Evolutionary conservation across 1,140 invertebrate genomes (phyloP).

Genomic region (Anthonomus grandis): DNA sequence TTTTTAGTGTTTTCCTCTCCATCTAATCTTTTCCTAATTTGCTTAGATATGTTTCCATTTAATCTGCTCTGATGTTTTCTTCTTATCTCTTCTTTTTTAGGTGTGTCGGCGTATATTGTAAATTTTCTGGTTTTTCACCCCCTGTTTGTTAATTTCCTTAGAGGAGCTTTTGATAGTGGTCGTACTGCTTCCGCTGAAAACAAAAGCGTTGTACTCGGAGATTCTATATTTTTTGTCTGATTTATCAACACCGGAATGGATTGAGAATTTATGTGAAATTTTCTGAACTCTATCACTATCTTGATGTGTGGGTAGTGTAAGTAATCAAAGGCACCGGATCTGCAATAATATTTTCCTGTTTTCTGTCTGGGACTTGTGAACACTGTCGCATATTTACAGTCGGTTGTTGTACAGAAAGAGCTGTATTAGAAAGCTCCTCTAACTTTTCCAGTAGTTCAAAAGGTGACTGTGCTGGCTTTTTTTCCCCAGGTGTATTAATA

Average conservation of each 20-base stretch:
- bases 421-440: too few relatives aligned
- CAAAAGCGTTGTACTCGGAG: too few relatives aligned
- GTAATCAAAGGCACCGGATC: neutral
- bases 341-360: constrained; percentile 2
- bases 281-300: neutral
- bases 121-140: neutral
- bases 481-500: too few relatives aligned
- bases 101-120: neutral
- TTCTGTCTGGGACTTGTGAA: neutral
- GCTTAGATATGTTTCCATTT: too few relatives aligned
- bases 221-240: neutral
- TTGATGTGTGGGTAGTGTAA: constrained; percentile 1
- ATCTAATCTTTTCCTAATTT: neutral
- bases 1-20: neutral
- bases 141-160: neutral
- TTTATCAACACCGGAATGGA: neutral
- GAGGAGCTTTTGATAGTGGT: neutral
- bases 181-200: neutral
- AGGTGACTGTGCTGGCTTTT: neutral
- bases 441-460: neutral
- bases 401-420: neutral
- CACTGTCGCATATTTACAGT: neutral
- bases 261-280: constrained; percentile 3
- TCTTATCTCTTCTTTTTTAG: neutral
- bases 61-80: neutral